Evolutionary conservation across 2,113 vertebrate genomes (phyloP), one percentile per base, ranked within the genome.

Genomic region (Loxodonta africana): DNA sequence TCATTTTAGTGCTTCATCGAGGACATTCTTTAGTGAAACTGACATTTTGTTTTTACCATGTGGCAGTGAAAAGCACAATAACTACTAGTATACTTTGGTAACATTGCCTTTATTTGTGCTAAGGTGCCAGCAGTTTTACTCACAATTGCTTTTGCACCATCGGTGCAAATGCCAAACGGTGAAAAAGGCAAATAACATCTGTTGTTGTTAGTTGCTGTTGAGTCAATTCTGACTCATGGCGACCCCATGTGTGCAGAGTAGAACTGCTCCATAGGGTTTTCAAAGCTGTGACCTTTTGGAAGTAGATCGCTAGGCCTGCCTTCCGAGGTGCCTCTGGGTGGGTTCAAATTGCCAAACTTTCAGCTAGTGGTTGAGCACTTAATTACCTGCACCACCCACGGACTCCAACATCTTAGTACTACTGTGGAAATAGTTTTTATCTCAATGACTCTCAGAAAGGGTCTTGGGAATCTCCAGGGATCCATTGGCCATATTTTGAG

Each of bases 351-450:
- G 14, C 63, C 63, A 65, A 65, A 6, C 63, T 65, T 65, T 65
- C 14, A 9, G 25, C 63, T 65, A 65, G 26, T 65, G 23, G 63
- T 25, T 28, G 25, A 65, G 26, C 18, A 10, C 63, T 65, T 65
- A 28, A 37, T 37, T 37, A 37, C 28, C 28, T 28, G 63, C 10
- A 65, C 18, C 25, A 65, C 14, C 63, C 28, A 2, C 26, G 18
- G 63, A 8, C 25, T 65, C 63, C 63, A 63, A 63, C 23, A 63
- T 63, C 62, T 63, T 65, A 65, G 69, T 82, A 73, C 77, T 93
- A 65, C 62, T 93, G 93, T 63, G 51, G 53, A 93, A 96, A 87
- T 91, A 25, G 14, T 80, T 83, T 60, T 91, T 69, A 84, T 62
- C 71, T 88, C 67, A 30, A 62, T n/a, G 77, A 48, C 81, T 26